Evolutionary conservation across 2,888 invertebrate genomes (phyloP).

Genomic region (Drosophila neoperkinsi): DNA sequence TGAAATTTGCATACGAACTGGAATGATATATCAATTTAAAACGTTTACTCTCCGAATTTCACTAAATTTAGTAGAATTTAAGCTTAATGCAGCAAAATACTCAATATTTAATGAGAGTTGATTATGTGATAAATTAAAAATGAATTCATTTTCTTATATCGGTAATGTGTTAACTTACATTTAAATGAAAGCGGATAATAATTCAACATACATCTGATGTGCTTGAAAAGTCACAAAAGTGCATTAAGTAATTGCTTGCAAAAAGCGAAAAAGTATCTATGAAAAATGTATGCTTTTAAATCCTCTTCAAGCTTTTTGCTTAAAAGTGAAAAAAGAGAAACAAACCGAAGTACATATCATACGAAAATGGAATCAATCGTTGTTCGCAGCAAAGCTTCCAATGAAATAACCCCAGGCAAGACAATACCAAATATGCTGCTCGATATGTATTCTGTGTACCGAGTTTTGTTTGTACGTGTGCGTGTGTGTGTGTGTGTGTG

Average conservation of each 20-base stretch:
- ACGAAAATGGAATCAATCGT: slow-evolving; percentile 56
- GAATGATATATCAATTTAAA: neutral
- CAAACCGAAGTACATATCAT: slow-evolving; percentile 20
- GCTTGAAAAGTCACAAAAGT: slow-evolving; percentile 10
- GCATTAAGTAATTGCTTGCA: slow-evolving; percentile 34
- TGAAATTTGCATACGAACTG: neutral
- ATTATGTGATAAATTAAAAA: neutral
- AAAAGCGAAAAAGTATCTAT: slow-evolving; percentile 4
- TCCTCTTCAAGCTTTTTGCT: neutral
- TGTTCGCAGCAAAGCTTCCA: slow-evolving; percentile 46
- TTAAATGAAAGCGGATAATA: neutral
- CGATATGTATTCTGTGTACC: slow-evolving; percentile 47
- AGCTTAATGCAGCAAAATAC: neutral
- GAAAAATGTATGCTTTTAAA: slow-evolving; percentile 10
- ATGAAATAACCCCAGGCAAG: slow-evolving; percentile 48
- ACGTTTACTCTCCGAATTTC: neutral
- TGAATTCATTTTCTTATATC: neutral
- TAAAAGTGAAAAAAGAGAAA: slow-evolving; percentile 10
- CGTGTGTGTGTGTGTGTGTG: slow-evolving; percentile 13
- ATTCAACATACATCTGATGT: neutral
- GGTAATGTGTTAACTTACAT: neutral
- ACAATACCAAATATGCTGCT: slow-evolving; percentile 58
- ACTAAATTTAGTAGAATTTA: neutral
- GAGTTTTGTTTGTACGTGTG: slow-evolving; percentile 12
- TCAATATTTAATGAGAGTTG: neutral